These are phyloP conservation scores for Rhaphigaster nebulosa DNA, from an alignment of 2,888 invertebrate genomes.

Conservation along the genomic window DNA sequence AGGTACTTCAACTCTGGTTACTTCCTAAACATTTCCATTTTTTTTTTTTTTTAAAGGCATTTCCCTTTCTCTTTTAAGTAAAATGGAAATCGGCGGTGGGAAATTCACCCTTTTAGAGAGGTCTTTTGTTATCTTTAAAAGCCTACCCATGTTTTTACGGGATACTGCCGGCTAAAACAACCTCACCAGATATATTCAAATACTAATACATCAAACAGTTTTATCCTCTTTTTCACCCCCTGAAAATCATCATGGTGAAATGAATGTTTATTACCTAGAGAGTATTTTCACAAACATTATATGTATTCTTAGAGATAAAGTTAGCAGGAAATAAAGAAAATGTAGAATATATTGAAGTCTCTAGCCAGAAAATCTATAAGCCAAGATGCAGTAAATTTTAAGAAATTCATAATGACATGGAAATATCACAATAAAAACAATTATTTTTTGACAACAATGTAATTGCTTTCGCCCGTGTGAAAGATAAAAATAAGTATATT, in stretches of 20 bases:
- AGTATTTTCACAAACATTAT: too few relatives aligned
- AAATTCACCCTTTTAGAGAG: neutral
- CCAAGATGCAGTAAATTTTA: too few relatives aligned
- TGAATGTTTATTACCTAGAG: too few relatives aligned
- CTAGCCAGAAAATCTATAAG: too few relatives aligned
- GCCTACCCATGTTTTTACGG: neutral
- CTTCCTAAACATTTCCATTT: neutral
- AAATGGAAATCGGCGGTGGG: neutral
- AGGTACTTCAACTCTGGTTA: neutral
- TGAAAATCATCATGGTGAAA: neutral
- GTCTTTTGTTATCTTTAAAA: slow-evolving; percentile 7
- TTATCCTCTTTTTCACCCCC: neutral
- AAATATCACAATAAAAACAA: too few relatives aligned
- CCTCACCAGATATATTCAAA: neutral
- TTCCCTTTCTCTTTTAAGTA: neutral
- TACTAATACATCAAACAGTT: neutral
- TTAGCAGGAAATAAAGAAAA: too few relatives aligned
- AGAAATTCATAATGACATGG: too few relatives aligned
- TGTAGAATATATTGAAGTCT: too few relatives aligned
- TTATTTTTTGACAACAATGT: too few relatives aligned
- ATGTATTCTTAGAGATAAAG: too few relatives aligned
- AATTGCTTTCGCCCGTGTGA: too few relatives aligned
- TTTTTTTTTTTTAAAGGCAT: neutral
- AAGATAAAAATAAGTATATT: too few relatives aligned
- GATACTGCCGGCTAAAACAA: neutral